phyloP scores from a whole-genome alignment of 2,888 invertebrate genomes.

The Drosophila lacicola region DNA sequence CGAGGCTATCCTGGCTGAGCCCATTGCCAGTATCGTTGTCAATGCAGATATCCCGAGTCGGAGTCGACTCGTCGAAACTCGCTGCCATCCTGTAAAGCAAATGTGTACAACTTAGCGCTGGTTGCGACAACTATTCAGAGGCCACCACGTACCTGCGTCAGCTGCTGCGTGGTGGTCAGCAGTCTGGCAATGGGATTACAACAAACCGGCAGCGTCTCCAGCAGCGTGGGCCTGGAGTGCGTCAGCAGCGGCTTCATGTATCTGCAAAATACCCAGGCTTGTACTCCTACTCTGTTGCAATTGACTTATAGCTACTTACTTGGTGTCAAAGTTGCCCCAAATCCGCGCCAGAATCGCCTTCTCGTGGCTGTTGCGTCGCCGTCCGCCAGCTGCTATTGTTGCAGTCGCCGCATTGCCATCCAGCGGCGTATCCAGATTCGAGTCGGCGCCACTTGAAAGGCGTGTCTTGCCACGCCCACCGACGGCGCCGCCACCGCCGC shows the following conservation, averaged over 20 bases:
- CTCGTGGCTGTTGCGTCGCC: conserved; percentile 87
- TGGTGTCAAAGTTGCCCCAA: conserved; percentile 95
- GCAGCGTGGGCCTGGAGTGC: conserved; percentile 95
- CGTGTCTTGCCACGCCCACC: conserved; percentile 60
- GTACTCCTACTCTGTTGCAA: background rate
- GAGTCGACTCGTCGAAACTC: conserved; percentile 90
- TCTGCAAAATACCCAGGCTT: conserved; percentile 78
- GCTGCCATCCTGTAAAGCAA: conserved; percentile 87
- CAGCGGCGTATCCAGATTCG: conserved; percentile 61
- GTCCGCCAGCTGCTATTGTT: conserved; percentile 49
- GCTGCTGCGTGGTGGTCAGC: conserved; percentile 96
- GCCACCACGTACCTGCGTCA: conserved; percentile 90
- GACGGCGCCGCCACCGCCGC: conserved; percentile 54
- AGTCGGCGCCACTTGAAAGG: conserved; percentile 50
- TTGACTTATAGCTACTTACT: conserved; percentile 68
- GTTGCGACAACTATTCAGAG: background rate
- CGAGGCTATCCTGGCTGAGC: conserved; percentile 50
- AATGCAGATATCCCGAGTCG: conserved; percentile 95
- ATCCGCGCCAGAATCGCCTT: conserved; percentile 93
- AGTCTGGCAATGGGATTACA: conserved; percentile 94
- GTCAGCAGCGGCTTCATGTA: conserved; percentile 98
- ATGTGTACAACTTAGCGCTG: background rate
- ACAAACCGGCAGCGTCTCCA: conserved; percentile 97
- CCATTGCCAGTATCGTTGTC: conserved; percentile 87
- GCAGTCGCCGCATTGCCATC: conserved; percentile 60